Evolutionary conservation across 2,888 invertebrate species (phyloP).

Genomic region (Oconnorella tubifera): DNA sequence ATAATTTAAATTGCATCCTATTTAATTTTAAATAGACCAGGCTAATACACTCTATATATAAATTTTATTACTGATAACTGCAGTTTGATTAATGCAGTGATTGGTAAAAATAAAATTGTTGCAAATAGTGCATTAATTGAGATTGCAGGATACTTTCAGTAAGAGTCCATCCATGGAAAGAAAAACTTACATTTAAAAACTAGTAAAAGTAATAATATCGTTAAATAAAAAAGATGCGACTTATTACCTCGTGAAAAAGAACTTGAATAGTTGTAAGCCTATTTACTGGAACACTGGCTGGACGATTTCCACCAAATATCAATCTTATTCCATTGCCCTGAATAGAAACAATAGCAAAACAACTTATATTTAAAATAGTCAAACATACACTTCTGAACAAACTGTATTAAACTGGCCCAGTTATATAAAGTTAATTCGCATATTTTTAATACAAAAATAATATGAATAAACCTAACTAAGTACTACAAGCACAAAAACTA

Average conservation of each 20-base stretch:
- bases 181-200: no score
- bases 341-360: no score
- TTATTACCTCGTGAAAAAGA: constrained; percentile 72
- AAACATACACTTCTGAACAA: no score
- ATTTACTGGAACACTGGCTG: not conserved
- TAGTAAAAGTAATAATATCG: not conserved
- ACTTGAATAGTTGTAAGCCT: constrained; percentile 71
- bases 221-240: not conserved
- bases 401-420: no score
- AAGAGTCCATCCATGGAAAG: no score
- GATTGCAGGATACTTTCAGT: no score
- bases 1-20: not conserved
- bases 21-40: not conserved
- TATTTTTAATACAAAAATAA: not conserved
- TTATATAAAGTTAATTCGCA: no score
- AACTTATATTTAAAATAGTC: no score
- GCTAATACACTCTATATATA: not conserved
- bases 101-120: not conserved
- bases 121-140: no score
- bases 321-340: constrained; percentile 6
- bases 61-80: not conserved
- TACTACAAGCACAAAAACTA: no score
- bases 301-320: not conserved
- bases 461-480: no score
- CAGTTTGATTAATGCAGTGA: not conserved